Base-by-base conservation (phyloP, 1,140 invertebrate genomes). In the Drosophila orosa region DNA sequence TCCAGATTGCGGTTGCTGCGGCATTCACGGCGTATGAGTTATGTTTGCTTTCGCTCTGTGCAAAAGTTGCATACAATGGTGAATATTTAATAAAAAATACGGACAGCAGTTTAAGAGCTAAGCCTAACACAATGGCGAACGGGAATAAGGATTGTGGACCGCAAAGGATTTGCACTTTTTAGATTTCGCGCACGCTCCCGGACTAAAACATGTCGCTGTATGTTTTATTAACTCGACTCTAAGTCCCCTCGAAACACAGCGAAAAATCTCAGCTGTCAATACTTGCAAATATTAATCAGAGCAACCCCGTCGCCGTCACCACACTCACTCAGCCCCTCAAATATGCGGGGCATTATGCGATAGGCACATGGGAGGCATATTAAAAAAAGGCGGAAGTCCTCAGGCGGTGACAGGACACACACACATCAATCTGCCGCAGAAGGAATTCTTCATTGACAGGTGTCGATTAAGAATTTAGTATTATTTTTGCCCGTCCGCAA, bases 391-490 rank as follows among this genome's bases (percentile, higher is more conserved):
- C 31, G 54, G 29, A 77, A 68, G 62, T 59, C 57, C 19, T 29
- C 29, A 35, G 27, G 15, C 13, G 39, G 25, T 55, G 63, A 56
- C 67, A 69, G 58, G 25, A 61, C 27, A 40, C 40, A 40, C 42
- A 48, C 45, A 69, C 75, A 87, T 73, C 66, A 82, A 83, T 80
- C 62, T 27, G 69, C 31, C 19, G 45, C 37, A 33, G 45, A 65
- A 63, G 68, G 29, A 69, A 54, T 72, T 45, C 76, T 80, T 80
- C 68, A 87, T 87, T 87, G 83, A 87, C 83, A 87, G 84, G 83
- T 87, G 83, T 87, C 84, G 83, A 87, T 87, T 89, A 87, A 80
- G 83, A 87, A 87, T 87, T 87, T 87, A 87, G 83, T 80, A 83
- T 89, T 87, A 83, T 89, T 80, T 87, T 65, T 82, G 78, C 71